A percentile compares a stretch with the other conserved stretches of the same genome.
phyloP scores from a whole-genome alignment of 2,888 invertebrate genomes.

The Xylota sylvarum region DNA sequence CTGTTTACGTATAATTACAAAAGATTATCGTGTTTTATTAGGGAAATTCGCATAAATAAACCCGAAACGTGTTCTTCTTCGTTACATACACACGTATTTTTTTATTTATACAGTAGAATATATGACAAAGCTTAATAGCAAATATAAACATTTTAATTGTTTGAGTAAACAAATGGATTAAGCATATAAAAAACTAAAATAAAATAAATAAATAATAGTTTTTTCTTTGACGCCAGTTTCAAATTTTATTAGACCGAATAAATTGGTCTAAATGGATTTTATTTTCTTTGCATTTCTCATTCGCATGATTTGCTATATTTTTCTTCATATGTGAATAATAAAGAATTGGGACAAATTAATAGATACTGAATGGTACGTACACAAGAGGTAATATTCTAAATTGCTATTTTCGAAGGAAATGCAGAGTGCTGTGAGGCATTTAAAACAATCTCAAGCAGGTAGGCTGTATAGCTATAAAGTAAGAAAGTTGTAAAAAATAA shows the following conservation, averaged over 20 bases:
- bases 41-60: constrained; percentile 44
- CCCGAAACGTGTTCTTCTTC: constrained; percentile 27
- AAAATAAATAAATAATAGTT: constrained; percentile 1
- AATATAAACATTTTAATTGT: constrained; percentile 11
- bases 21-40: constrained; percentile 63
- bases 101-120: neutral
- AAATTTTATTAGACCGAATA: constrained; percentile 4
- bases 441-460: neutral
- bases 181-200: neutral
- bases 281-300: constrained; percentile 10
- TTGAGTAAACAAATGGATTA: neutral
- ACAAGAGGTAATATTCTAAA: neutral
- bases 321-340: neutral
- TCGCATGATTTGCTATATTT: neutral
- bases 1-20: constrained; percentile 46
- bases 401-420: neutral
- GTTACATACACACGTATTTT: too few species aligned
- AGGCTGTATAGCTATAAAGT: neutral
- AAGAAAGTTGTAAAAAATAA: neutral
- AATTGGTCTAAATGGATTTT: constrained; percentile 22
- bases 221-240: neutral
- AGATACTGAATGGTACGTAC: neutral
- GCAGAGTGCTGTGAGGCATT: neutral
- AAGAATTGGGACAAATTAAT: neutral
- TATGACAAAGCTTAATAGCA: constrained; percentile 1